A percentile compares a stretch with the other conserved stretches of the same genome.
Evolutionary conservation across 2,113 vertebrate species (phyloP).

Genomic region (Chlamydotis undulata): DNA sequence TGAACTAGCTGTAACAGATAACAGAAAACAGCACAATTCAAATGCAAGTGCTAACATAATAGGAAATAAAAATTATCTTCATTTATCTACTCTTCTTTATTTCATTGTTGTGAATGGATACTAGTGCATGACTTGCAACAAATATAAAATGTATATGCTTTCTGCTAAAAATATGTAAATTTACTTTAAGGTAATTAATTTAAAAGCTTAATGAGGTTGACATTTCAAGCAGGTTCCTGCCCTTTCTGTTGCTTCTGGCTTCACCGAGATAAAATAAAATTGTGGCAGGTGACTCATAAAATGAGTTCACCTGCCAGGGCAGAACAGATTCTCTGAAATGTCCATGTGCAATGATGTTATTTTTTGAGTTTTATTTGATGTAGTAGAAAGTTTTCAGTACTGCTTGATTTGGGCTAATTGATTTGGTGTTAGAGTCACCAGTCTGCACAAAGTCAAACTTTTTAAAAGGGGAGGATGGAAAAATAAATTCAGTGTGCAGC

Average conservation of each 20-base stretch:
- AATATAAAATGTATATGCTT: constrained; percentile 19
- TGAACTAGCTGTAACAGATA: neutral
- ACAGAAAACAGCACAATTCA: neutral
- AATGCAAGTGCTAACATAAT: neutral
- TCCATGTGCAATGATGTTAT: neutral
- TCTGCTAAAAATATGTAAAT: constrained; percentile 60
- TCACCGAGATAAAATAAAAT: constrained; percentile 44
- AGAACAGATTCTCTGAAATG: neutral
- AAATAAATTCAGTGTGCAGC: neutral
- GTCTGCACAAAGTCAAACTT: neutral
- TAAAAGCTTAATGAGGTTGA: constrained; percentile 49
- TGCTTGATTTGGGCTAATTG: neutral
- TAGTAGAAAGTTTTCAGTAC: neutral
- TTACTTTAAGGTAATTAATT: constrained; percentile 51
- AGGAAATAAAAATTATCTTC: neutral
- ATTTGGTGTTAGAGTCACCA: neutral
- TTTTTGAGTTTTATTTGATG: neutral
- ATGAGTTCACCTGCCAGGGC: constrained; percentile 1
- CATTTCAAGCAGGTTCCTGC: constrained; percentile 34
- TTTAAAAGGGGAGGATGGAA: neutral
- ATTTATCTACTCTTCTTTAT: constrained; percentile 21
- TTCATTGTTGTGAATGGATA: constrained; percentile 7
- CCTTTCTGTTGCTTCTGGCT: constrained; percentile 21
- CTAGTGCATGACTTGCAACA: constrained; percentile 4
- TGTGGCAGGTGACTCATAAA: constrained; percentile 11